Evolutionary conservation across 2,797 vertebrate species (phyloP), one percentile per base, ranked within the genome.

Genomic region (Paratrypauchen microcephalus): DNA sequence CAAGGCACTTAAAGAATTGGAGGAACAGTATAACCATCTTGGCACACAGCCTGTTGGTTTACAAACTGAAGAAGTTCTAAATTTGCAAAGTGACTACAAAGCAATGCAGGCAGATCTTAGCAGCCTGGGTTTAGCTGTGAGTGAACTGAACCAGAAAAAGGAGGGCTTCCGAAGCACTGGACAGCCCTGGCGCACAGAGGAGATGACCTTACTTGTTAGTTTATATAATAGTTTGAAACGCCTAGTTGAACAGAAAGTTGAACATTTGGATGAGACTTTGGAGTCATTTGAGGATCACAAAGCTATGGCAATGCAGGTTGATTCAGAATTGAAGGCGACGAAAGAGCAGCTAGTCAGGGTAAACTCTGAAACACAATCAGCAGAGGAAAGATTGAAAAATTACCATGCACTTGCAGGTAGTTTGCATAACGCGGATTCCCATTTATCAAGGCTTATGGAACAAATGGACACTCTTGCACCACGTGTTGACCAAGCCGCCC

Each of bases 81-180:
- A 86, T 15, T 87, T 98, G 59, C 95, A 92, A 78, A 91, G 93
- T 1, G 90, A 92, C 56, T 97, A 94, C 85, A 93, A 72, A 85
- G 81, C 88, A 41, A 93, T 99, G n/a, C 89, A 95, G 72, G 89
- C 68, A 2, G 94, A 97, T 76, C 91, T 96, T 47, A 58, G 78
- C 26, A 91, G 76, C 74, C 93, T 98, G 5, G 93, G 95, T 66
- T 83, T 93, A 9, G 96, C 96, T 1, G 92, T 99, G 69, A 95
- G 94, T 26, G 95, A 99, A 59, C 91, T 99, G 70, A 97, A 96
- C 88, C 95, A 96, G 86, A 99, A 98, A 89, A 99, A 98, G 77
- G 97, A 98, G 77, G 94, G 95, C 65, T 99, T 99, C 73, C 94
- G 96, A 0, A 98, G 95, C 90, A 96, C 95, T 0, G 98, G 98